These are phyloP conservation scores for Scaeva pyrastri DNA, from an alignment of 2,888 invertebrate genomes.

Conservation along the genomic window DNA sequence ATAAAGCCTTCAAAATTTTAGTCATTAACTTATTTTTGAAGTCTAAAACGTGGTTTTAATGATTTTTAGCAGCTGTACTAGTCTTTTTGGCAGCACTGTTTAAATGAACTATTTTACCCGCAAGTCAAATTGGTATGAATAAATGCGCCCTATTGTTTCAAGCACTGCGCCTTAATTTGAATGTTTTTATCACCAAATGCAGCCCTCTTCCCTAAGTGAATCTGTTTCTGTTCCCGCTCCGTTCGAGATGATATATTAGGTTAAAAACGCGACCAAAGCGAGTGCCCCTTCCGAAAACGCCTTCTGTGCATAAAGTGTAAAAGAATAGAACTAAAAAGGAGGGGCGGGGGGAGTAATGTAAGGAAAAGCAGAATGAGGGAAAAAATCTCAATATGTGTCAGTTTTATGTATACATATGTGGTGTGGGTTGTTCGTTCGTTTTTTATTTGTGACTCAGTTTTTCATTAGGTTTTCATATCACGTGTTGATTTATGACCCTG, in stretches of 20 bases:
- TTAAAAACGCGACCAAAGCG: conserved; percentile 45
- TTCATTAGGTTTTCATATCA: conserved; percentile 75
- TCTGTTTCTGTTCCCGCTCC: conserved; percentile 34
- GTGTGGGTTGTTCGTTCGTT: conserved; percentile 66
- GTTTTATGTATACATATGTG: conserved; percentile 68
- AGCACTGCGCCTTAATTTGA: background rate
- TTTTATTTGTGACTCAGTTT: conserved; percentile 72
- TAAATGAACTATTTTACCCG: no score
- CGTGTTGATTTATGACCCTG: conserved; percentile 75
- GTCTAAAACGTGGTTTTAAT: no score
- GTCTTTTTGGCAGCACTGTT: no score
- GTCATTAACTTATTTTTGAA: no score
- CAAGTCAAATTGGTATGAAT: no score
- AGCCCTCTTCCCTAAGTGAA: background rate
- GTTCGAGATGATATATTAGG: conserved; percentile 60
- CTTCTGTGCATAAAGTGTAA: conserved; percentile 14
- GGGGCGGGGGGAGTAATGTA: background rate
- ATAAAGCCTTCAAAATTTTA: no score
- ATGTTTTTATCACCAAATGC: background rate
- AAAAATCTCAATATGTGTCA: conserved; percentile 75
- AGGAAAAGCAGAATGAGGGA: background rate
- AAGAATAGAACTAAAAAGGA: background rate
- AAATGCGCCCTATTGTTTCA: no score
- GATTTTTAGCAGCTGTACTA: no score
- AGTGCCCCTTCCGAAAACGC: conserved; percentile 38